Conservation (phyloP, 1,140 invertebrate genomes). For the Vanessa atalanta region DNA sequence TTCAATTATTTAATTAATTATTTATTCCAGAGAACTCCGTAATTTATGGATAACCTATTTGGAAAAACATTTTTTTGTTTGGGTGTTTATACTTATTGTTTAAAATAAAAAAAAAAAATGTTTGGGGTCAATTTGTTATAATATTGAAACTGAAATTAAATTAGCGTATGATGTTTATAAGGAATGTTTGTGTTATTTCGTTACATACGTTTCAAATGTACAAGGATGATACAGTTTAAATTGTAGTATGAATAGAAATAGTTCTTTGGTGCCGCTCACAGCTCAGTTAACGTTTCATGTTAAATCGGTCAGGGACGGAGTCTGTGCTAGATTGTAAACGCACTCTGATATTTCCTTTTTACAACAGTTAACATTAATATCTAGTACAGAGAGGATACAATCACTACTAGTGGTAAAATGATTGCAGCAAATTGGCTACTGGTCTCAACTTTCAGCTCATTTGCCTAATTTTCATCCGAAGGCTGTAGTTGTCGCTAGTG, state of each 20-base stretch:
- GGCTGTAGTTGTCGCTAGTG: neutral
- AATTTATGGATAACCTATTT: no score
- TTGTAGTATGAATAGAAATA: neutral
- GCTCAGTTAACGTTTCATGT: constrained; percentile 17
- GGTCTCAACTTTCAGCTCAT: neutral
- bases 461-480: neutral
- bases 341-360: constrained; percentile 25
- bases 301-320: constrained; percentile 33
- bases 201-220: no score
- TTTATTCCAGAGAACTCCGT: no score
- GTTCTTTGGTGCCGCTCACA: constrained; percentile 6
- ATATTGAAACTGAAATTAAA: no score
- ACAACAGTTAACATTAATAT: constrained; percentile 18
- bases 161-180: no score
- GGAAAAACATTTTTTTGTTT: no score
- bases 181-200: no score
- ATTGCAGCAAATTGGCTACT: neutral
- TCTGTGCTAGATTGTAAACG: constrained; percentile 20
- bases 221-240: constrained; percentile 3
- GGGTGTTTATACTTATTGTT: no score
- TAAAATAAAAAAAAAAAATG: no score
- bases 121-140: no score
- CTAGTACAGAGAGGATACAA: neutral
- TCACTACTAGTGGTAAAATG: neutral
- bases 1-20: no score